Conservation (phyloP, 2,797 vertebrate species). For the Manis javanica region DNA sequence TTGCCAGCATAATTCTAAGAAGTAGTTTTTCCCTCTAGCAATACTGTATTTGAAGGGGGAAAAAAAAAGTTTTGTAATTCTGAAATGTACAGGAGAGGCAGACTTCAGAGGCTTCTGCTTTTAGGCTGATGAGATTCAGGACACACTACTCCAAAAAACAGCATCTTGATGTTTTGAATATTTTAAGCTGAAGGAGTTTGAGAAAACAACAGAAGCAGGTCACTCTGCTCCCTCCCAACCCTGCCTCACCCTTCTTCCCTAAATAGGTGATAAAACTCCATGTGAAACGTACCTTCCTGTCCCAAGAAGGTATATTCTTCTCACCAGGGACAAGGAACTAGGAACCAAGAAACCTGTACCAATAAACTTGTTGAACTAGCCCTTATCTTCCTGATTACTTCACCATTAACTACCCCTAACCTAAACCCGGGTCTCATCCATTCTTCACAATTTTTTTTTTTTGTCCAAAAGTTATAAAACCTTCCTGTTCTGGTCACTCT, state of each 20-base stretch:
- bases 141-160: not conserved
- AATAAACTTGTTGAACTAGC: not conserved
- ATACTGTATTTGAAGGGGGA: not conserved
- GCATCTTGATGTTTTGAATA: not conserved
- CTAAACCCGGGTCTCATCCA: not conserved
- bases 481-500: not conserved
- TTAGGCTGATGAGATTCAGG: not conserved
- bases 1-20: not conserved
- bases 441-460: not conserved
- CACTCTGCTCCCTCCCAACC: no score
- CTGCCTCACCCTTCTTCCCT: not conserved
- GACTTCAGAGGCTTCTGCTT: not conserved
- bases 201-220: not conserved
- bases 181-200: not conserved
- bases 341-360: not conserved
- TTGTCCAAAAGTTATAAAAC: not conserved
- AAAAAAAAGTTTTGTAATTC: not conserved
- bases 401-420: not conserved
- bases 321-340: not conserved
- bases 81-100: not conserved
- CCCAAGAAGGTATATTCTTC: not conserved
- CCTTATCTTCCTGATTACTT: not conserved
- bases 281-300: no score
- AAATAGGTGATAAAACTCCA: not conserved
- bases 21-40: not conserved